A percentile compares a stretch with the other conserved stretches of the same genome.
Evolutionary conservation across 2,113 vertebrate genomes (phyloP).

Genomic region (Tylochromis polylepis): DNA sequence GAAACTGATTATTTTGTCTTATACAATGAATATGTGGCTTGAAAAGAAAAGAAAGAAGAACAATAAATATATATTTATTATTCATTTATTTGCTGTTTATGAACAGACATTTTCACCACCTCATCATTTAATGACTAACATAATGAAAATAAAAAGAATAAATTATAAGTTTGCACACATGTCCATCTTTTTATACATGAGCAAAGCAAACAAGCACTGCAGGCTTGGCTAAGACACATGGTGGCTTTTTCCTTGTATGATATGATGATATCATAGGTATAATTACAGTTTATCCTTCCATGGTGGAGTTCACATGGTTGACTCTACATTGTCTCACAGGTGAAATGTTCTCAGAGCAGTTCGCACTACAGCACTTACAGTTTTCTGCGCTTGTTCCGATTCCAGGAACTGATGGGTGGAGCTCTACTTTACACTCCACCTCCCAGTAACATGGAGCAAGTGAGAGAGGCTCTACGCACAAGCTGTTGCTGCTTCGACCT

Average conservation of each 20-base stretch:
- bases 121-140: not conserved
- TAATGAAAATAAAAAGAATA: not conserved
- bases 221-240: not conserved
- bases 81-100: not conserved
- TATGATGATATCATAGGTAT: not conserved
- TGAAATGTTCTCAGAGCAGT: not conserved
- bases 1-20: no score
- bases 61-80: not conserved
- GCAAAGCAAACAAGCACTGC: not conserved
- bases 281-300: not conserved
- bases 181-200: not conserved
- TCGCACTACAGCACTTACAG: rapidly evolving
- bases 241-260: not conserved
- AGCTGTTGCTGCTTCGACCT: not conserved
- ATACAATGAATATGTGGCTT: rapidly evolving
- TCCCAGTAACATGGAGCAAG: not conserved
- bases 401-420: not conserved
- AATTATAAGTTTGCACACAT: not conserved
- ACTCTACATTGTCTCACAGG: not conserved
- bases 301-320: not conserved
- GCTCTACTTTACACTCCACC: not conserved
- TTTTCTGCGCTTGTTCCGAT: not conserved
- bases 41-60: not conserved
- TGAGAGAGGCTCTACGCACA: not conserved
- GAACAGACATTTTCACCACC: rapidly evolving